Evolutionary conservation across 2,888 invertebrate genomes (phyloP).

Genomic region (Epinotia nisella): DNA sequence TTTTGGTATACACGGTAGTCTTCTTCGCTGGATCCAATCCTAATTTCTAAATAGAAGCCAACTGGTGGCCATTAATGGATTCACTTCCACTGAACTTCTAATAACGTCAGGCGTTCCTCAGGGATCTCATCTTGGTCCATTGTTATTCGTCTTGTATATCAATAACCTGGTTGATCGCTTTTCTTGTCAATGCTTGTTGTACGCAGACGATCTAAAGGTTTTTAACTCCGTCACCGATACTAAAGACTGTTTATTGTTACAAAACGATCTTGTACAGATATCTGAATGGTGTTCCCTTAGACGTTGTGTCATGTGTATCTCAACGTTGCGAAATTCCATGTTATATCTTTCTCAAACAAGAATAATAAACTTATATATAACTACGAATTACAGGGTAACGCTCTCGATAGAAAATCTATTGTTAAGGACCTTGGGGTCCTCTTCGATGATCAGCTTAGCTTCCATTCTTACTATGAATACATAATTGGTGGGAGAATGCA

Average conservation of each 20-base stretch:
- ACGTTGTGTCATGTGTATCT: too few relatives aligned
- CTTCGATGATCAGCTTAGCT: not conserved
- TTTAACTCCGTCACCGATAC: too few relatives aligned
- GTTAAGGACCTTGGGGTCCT: not conserved
- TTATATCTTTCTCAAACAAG: not conserved
- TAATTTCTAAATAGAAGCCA: not conserved
- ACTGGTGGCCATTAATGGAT: not conserved
- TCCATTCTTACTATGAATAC: too few relatives aligned
- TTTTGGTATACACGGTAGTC: not conserved
- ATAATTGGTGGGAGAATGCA: too few relatives aligned
- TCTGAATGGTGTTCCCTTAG: too few relatives aligned
- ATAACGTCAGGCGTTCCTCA: not conserved
- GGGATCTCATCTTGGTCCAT: not conserved
- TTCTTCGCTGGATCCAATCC: not conserved
- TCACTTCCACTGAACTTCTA: not conserved
- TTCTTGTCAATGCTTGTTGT: too few relatives aligned
- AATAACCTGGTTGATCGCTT: not conserved
- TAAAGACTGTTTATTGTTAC: too few relatives aligned
- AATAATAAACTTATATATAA: not conserved
- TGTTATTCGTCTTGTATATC: not conserved
- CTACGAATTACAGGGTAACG: not conserved
- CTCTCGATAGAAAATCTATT: not conserved
- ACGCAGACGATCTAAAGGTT: too few relatives aligned
- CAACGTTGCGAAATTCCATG: not conserved
- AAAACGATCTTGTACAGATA: too few relatives aligned